These are phyloP conservation scores for Helogale parvula DNA, from an alignment of 2,113 vertebrate genomes.

Conservation along the genomic window DNA sequence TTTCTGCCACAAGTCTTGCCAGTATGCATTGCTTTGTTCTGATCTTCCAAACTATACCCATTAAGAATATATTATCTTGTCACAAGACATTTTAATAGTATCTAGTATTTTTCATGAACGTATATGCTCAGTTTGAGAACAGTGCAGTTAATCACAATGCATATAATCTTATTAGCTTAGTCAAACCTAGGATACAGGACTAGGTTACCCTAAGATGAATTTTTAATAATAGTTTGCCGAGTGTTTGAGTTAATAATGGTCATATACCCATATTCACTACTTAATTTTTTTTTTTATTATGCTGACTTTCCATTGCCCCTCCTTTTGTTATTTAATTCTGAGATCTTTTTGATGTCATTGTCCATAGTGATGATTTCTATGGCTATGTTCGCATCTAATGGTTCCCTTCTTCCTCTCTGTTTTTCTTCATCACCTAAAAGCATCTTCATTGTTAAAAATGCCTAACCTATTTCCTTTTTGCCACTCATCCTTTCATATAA, in stretches of 20 bases:
- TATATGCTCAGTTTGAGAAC: background rate
- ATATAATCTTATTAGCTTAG: background rate
- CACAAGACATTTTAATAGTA: background rate
- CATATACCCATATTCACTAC: background rate
- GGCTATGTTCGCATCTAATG: constrained; percentile 53
- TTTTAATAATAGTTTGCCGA: background rate
- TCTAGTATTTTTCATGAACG: background rate
- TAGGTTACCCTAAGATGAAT: background rate
- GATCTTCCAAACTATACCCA: background rate
- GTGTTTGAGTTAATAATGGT: background rate
- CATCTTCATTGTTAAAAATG: background rate
- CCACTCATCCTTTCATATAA: background rate
- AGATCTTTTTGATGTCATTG: constrained; percentile 54
- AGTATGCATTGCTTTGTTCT: background rate
- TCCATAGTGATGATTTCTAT: constrained; percentile 60
- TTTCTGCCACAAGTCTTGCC: background rate
- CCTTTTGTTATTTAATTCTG: constrained; percentile 46
- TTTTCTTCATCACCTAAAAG: background rate
- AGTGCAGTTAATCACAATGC: background rate
- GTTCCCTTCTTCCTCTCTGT: background rate
- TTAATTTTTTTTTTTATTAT: constrained; percentile 59
- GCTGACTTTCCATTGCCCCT: background rate
- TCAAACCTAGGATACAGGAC: background rate
- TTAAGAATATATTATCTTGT: background rate
- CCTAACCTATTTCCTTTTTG: background rate